Conservation (phyloP, 2,888 invertebrate species). For the Monoplex corrugatus region DNA sequence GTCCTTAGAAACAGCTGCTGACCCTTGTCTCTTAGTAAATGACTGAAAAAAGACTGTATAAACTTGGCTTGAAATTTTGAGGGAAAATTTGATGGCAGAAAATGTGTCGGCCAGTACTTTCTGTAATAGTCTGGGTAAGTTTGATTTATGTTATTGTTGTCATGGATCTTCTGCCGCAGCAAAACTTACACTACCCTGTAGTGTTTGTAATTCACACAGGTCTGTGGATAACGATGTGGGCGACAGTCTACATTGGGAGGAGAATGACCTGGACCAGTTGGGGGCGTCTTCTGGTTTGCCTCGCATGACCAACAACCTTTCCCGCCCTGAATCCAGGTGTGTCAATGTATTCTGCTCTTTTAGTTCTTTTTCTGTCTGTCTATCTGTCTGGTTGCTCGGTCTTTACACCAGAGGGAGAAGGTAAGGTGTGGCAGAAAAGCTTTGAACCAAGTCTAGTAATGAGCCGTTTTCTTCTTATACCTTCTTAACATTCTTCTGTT, state of each 20-base stretch:
- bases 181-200: neutral
- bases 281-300: slow-evolving; percentile 65
- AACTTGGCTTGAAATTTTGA: no score
- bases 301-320: slow-evolving; percentile 56
- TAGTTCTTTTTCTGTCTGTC: neutral
- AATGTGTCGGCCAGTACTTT: no score
- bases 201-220: slow-evolving; percentile 68
- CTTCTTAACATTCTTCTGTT: no score
- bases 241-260: slow-evolving; percentile 70
- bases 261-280: slow-evolving; percentile 67
- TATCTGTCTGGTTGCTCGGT: neutral
- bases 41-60: no score
- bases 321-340: slow-evolving; percentile 54
- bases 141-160: no score
- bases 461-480: neutral
- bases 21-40: no score
- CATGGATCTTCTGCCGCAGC: no score
- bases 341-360: neutral
- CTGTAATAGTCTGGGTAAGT: no score
- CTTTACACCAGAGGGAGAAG: no score
- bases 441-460: neutral
- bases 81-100: no score
- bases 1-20: no score
- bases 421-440: no score
- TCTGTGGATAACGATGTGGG: slow-evolving; percentile 89